Conservation (phyloP, 2,888 invertebrate species). For the Diarsia rubi region DNA sequence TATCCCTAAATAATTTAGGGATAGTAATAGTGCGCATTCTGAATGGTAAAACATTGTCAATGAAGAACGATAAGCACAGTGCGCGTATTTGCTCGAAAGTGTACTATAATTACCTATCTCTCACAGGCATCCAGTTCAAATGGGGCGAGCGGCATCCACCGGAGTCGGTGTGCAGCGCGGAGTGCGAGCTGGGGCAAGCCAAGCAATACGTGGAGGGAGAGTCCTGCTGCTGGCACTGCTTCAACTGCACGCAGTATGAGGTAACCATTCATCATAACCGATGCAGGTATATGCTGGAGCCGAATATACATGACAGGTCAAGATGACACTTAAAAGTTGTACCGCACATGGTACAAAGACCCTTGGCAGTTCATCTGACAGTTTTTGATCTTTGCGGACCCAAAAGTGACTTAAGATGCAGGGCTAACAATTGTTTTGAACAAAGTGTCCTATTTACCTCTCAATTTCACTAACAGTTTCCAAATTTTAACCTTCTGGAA, state of each 20-base stretch:
- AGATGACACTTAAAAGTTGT: background rate
- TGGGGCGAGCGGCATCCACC: constrained; percentile 95
- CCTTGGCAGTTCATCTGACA: background rate
- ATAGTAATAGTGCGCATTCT: no score
- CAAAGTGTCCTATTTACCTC: background rate
- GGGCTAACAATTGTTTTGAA: background rate
- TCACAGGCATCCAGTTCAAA: constrained; percentile 96
- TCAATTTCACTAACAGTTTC: background rate
- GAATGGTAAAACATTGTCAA: no score
- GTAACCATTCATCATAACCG: constrained; percentile 59
- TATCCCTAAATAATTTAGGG: no score
- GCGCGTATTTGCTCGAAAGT: background rate
- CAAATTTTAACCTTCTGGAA: background rate
- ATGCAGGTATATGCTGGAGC: background rate
- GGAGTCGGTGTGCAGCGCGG: constrained; percentile 97
- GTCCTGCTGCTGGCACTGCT: constrained; percentile 98
- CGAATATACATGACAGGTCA: background rate
- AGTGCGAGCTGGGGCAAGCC: constrained; percentile 97
- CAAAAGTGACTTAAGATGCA: background rate
- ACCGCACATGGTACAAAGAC: background rate
- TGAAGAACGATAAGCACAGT: background rate
- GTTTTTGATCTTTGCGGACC: no score
- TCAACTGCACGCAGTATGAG: constrained; percentile 90
- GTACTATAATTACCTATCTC: background rate
- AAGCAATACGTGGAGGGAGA: constrained; percentile 98